Base-by-base conservation (phyloP, 1,140 invertebrate species). In the Trypoxylus dichotomus region DNA sequence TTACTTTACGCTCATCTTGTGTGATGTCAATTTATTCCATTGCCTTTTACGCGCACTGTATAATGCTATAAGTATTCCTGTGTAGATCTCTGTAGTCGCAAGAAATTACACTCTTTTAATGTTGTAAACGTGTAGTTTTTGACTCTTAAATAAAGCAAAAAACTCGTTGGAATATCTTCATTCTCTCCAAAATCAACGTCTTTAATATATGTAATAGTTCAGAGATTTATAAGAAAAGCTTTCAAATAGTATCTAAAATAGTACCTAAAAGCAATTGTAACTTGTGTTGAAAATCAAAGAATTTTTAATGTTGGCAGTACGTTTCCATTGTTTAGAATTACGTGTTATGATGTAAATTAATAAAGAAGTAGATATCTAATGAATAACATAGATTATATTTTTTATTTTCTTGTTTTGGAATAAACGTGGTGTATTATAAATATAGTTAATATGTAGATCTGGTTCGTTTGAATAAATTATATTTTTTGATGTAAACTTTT, bases 401-500 rank as follows among this genome's bases (percentile, higher is more conserved):
- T 68, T 68, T 27, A 27, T 68, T 68, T 27, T n/a, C 19, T 54
- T 54, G 15, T 19, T 37, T 37, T 37, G 1, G 19, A 68, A 27
- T 24, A 24, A 68, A 68, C 27, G 60, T 68, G 24, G 13, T 63
- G 13, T 24, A 27, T 27, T 24, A 68, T 68, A 68, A 13, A 15
- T 68, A 13, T 27, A 27, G 24, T 10, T 68, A 15, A 68, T 68
- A 24, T 27, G 8, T 68, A 68, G 24, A 68, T 68, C 60, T 54
- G 19, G 60, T 68, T 68, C 27, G 60, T 68, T 68, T 68, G 24
- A 10, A 68, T 68, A 68, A 24, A 68, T 68, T 68, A 68, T 68
- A 68, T 68, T 68, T 63, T 68, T 68, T 68, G 60, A 68, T 68
- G 60, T 68, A 68, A 68, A 68, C 19, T 68, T 68, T 68, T 68